Conservation (phyloP, 1,140 invertebrate species). For the Drosophila athabasca region DNA sequence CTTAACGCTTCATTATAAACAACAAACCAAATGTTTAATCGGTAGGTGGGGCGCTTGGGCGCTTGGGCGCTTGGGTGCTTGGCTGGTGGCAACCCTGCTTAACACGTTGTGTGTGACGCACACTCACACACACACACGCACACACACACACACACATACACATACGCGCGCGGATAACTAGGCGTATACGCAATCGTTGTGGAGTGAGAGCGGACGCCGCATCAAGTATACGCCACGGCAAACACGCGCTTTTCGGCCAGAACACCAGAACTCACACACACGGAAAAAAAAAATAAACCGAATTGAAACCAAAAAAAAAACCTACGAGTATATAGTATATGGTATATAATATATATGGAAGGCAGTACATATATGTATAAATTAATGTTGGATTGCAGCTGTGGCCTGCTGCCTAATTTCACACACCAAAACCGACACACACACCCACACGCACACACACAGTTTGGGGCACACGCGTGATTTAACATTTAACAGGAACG, state of each 20-base stretch:
- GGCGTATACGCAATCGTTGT: slow-evolving; percentile 73
- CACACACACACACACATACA: slow-evolving; percentile 4
- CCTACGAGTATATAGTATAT: slow-evolving; percentile 19
- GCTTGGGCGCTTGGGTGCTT: background rate
- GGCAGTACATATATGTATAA: too few species aligned
- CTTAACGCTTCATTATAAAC: slow-evolving; percentile 33
- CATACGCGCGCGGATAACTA: slow-evolving; percentile 17
- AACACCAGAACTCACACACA: background rate
- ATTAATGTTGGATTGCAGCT: background rate
- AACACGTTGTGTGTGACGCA: slow-evolving; percentile 64
- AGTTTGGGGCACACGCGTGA: background rate
- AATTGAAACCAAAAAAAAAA: slow-evolving; percentile 26
- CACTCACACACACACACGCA: slow-evolving; percentile 32
- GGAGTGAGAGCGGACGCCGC: slow-evolving; percentile 25
- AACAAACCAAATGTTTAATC: slow-evolving; percentile 37
- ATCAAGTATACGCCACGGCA: slow-evolving; percentile 71
- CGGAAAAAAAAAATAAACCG: slow-evolving; percentile 37
- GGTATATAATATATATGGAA: background rate
- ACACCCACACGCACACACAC: background rate
- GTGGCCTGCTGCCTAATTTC: background rate
- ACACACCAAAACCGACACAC: background rate
- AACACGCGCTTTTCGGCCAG: slow-evolving; percentile 43
- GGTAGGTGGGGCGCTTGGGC: background rate
- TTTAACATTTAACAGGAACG: background rate
- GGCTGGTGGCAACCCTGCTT: slow-evolving; percentile 31